Percentiles rank a stretch among this genome's conserved stretches.
Conservation (phyloP, 2,113 vertebrate species). For the Orthonyx spaldingii region DNA sequence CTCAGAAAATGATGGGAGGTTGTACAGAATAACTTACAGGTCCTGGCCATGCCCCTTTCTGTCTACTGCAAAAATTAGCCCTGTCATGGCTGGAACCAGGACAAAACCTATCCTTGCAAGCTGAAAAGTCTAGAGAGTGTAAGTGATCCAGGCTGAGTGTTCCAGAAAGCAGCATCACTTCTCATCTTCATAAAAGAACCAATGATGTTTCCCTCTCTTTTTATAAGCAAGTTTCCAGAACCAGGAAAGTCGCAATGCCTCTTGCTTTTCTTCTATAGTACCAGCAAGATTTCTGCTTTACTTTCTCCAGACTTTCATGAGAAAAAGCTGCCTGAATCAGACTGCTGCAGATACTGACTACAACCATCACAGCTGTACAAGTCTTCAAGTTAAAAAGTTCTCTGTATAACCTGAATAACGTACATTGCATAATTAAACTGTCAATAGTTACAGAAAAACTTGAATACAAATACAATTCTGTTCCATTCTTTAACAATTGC, state of each 20-base stretch:
- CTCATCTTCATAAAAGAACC: neutral
- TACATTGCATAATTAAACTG: neutral
- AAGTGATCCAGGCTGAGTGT: neutral
- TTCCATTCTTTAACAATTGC: neutral
- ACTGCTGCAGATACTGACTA: neutral
- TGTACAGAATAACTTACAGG: neutral
- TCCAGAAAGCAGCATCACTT: neutral
- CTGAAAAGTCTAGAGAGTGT: neutral
- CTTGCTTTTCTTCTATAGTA: neutral
- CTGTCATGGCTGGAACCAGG: neutral
- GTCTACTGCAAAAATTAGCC: neutral
- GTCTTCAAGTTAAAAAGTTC: neutral
- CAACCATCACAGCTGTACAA: neutral
- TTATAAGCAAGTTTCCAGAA: neutral
- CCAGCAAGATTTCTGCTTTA: neutral
- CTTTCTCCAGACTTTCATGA: neutral
- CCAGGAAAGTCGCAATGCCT: neutral
- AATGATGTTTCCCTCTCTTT: neutral
- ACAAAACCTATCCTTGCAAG: neutral
- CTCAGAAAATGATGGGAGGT: fast-evolving
- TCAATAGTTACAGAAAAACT: neutral
- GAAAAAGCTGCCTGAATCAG: neutral
- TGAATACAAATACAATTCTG: neutral
- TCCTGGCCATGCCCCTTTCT: neutral
- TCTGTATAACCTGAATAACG: neutral